Base-by-base conservation (phyloP, 1,140 invertebrate genomes). In the Dreissena polymorpha region DNA sequence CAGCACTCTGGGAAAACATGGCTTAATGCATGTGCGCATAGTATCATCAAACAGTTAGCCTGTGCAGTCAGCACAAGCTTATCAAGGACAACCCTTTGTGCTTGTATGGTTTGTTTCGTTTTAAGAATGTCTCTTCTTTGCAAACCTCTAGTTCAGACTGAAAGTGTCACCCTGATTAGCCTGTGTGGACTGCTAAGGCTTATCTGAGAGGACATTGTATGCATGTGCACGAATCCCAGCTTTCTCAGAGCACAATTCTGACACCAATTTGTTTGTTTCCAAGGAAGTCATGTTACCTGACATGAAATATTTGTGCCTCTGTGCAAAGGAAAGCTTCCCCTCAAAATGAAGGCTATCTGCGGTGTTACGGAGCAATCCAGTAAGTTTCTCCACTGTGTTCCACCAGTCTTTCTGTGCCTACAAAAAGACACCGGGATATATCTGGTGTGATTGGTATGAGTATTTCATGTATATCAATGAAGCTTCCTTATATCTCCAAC, bases 351-450 rank as follows among this genome's bases (percentile, higher is more conserved):
- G 39, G 53, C 51, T 67, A 70, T 89, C 72, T 77, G 29, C 86
- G 83, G 16, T 97, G 98, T 93, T 98, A 98, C 0, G 97, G 97
- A 90, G 97, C 98, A 68, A 97, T 97, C 86, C 97, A 96, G 93
- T 97, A 96, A 13, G 97, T 97, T 91, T 97, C 97, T 77, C 98
- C 16, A 73, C 72, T 27, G 68, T 55, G 25, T 12, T 12, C 29
- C 57, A 55, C 84, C 84, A 85, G n/a, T 81, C 69, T 70, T 78
- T 70, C 53, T 74, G 67, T n/a, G 64, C 78, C 78, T 81, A 23
- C 12, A 78, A 78, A 18, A 3, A 25, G 21, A 68, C 21, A 68
- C 18, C 21, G 25, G 27, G 14, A 68, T 29, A 16, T 23, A 63
- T 10, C 2, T 2, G 12, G 2, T 63, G 23, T 63, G n/a, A n/a